Evolutionary conservation across 1,140 invertebrate genomes (phyloP).

Genomic region (Dendrolimus kikuchii): DNA sequence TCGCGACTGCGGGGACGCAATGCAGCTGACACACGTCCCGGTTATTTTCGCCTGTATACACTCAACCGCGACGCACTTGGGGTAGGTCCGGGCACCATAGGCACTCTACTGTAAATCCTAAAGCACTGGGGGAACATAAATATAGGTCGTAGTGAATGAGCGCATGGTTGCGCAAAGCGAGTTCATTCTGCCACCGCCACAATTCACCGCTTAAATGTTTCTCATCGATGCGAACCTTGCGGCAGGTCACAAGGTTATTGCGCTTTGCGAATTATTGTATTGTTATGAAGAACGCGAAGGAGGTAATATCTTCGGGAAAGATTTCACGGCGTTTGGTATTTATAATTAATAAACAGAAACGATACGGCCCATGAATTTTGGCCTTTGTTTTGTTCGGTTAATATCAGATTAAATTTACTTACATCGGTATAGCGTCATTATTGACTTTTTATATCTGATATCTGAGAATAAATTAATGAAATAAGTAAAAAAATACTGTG

Average conservation of each 20-base stretch:
- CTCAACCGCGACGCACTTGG: conserved; percentile 45
- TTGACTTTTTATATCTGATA: no score
- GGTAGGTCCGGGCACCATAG: conserved; percentile 58
- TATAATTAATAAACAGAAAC: no score
- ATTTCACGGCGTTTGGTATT: background rate
- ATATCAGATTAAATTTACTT: no score
- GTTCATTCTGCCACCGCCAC: background rate
- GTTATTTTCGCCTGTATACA: conserved; percentile 49
- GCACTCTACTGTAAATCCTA: conserved; percentile 60
- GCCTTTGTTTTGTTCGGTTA: background rate
- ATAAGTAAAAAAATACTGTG: conserved; percentile 20
- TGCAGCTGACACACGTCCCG: conserved; percentile 47
- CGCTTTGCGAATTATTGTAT: conserved; percentile 24
- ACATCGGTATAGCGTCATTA: no score
- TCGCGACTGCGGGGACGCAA: conserved; percentile 26
- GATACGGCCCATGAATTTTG: no score
- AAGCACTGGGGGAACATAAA: conserved; percentile 49
- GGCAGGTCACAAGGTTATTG: conserved; percentile 54
- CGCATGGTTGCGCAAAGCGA: conserved; percentile 26
- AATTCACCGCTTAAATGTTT: background rate
- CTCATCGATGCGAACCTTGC: conserved; percentile 52
- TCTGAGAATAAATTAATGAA: background rate
- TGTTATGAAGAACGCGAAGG: background rate
- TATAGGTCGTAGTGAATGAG: conserved; percentile 59
- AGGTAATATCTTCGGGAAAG: conserved; percentile 3